These are phyloP conservation scores for Synergus laeviventris DNA, from an alignment of 2,888 invertebrate genomes.

Conservation along the genomic window DNA sequence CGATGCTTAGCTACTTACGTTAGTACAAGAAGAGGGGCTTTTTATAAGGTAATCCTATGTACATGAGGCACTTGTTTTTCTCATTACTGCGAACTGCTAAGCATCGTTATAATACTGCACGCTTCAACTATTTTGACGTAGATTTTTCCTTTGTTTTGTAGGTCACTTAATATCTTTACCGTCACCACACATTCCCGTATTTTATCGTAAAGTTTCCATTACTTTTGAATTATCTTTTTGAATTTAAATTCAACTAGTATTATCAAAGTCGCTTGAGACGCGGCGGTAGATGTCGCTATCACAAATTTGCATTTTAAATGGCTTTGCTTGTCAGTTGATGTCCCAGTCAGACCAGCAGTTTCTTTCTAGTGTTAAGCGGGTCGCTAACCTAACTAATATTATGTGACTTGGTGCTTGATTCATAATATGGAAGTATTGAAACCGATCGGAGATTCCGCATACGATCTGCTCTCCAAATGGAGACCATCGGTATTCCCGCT, in stretches of 20 bases:
- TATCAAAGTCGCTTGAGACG: background rate
- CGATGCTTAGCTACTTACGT: background rate
- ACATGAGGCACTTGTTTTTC: background rate
- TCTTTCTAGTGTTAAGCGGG: conserved; percentile 13
- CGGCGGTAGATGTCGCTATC: background rate
- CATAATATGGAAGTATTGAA: conserved; percentile 22
- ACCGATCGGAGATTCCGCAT: conserved; percentile 35
- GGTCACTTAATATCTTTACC: background rate
- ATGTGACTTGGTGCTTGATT: conserved; percentile 5
- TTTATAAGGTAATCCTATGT: background rate
- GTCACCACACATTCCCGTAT: background rate
- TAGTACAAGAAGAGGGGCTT: background rate
- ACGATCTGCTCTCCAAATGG: conserved; percentile 28
- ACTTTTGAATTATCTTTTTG: background rate
- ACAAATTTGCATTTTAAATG: background rate
- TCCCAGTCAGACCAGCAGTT: background rate
- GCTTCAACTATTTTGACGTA: background rate
- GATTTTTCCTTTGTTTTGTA: background rate
- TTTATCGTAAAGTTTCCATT: background rate
- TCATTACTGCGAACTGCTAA: background rate
- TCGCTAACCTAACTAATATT: conserved; percentile 28
- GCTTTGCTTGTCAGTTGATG: background rate
- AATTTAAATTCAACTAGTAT: too few species aligned
- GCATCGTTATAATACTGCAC: background rate
- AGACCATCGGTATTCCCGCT: conserved; percentile 39